Evolutionary conservation across 2,888 invertebrate genomes (phyloP), one percentile per base, ranked within the genome.

Genomic region (Ochropleura leucogaster): DNA sequence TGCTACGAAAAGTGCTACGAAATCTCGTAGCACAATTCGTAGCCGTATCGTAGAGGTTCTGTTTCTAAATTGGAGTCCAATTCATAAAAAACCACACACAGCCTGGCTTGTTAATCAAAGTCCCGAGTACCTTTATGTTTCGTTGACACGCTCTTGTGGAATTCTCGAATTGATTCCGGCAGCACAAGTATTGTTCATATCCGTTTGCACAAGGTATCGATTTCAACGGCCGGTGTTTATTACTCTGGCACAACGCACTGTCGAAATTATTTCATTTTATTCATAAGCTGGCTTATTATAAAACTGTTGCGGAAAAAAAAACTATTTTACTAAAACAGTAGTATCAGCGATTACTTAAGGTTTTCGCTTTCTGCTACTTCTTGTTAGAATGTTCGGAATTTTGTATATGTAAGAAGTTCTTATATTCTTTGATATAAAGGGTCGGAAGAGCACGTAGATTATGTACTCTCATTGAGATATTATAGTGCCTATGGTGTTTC

Each of bases 181-280:
- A 84, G 68, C 66, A 74, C 70, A 63, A 62, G 60, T 70, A 60
- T 64, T 69, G 79, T 76, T 79, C 73, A 72, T 88, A 83, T 86
- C 76, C 85, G 71, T 75, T 88, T 88, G 82, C 86, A 88, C 77
- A 80, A 77, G 77, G 77, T 88, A 79, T 86, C 77, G 57, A 57
- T 88, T 87, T 82, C 87, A 74, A 72, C 68, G 78, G 30, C 8
- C 69, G 68, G 72, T 84, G 83, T 87, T 84, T 83, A 88, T 83
- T 86, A 83, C 86, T 78, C 70, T 74, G 62, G 63, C 74, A 75
- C 75, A 72, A 80, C 66, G 74, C 53, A 75, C 71, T 80, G 83
- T 72, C 53, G 87, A 83, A 87, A 87, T 77, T 7, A 53, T 63
- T 40, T 66, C 40, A 67, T 68, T 74, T 57, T 68, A 62, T 53